A percentile compares a stretch with the other conserved stretches of the same genome.
phyloP scores from a whole-genome alignment of 2,113 vertebrate species.

The Anser brachyrhynchus region DNA sequence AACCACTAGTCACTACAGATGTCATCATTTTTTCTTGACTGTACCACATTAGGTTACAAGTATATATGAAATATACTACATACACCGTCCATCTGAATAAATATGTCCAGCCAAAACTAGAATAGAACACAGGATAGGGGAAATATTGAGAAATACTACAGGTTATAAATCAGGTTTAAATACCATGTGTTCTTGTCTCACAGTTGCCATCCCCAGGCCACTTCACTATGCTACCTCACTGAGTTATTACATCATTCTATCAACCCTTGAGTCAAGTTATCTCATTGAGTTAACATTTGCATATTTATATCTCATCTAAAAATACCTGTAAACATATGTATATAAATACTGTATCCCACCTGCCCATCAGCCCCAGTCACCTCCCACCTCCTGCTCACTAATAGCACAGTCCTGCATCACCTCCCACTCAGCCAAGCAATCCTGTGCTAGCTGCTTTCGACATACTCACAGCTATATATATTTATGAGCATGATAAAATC shows the following conservation, averaged over 20 bases:
- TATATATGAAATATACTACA: neutral
- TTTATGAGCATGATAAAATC: conserved; percentile 71
- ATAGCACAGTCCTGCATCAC: conserved; percentile 84
- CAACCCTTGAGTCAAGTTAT: conserved; percentile 4
- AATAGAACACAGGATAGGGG: neutral
- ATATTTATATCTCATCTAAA: conserved; percentile 75
- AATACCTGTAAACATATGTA: conserved; percentile 78
- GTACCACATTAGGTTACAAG: neutral
- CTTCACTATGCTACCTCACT: conserved; percentile 35
- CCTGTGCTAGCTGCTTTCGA: conserved; percentile 77
- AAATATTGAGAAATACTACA: neutral
- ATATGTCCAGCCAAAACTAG: neutral
- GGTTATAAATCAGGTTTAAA: neutral
- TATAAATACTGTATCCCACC: conserved; percentile 70
- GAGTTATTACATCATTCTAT: conserved; percentile 42
- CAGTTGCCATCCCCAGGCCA: neutral
- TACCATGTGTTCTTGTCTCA: neutral
- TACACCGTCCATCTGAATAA: accelerated
- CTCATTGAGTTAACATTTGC: conserved; percentile 51
- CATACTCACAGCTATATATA: conserved; percentile 80
- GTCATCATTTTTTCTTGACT: neutral
- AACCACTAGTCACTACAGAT: neutral
- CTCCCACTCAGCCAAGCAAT: conserved; percentile 80
- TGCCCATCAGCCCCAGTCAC: conserved; percentile 80
- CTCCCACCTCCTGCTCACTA: conserved; percentile 81